A percentile compares a stretch with the other conserved stretches of the same genome.
Conservation (phyloP, 2,113 vertebrate species). For the Recurvirostra avosetta region DNA sequence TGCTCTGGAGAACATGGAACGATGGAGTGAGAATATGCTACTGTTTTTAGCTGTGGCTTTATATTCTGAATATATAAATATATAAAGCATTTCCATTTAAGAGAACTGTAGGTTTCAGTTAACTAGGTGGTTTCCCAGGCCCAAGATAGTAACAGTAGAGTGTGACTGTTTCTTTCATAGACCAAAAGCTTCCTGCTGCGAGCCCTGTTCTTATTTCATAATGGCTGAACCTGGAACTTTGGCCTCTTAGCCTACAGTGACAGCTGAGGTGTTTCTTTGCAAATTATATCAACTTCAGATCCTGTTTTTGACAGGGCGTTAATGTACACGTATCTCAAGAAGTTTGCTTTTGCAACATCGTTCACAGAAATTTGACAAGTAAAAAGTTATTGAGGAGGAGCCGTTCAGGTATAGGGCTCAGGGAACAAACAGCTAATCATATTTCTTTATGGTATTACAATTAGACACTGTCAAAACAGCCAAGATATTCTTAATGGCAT, state of each 20-base stretch:
- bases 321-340: neutral
- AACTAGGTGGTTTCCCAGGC: neutral
- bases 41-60: neutral
- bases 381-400: neutral
- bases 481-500: neutral
- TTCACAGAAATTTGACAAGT: neutral
- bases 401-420: neutral
- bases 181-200: neutral
- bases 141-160: neutral
- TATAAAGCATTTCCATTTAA: neutral
- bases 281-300: neutral
- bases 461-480: neutral
- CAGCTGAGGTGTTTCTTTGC: neutral
- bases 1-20: neutral
- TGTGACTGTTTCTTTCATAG: neutral
- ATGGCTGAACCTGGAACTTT: neutral
- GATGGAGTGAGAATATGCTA: fast-evolving
- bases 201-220: neutral
- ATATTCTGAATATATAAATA: neutral
- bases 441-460: neutral
- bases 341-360: neutral
- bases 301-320: neutral
- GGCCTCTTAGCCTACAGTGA: neutral
- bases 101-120: neutral
- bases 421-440: neutral